Percentiles rank a stretch among this genome's conserved stretches.
These are phyloP conservation scores for Pseudococcus jackbeardsleyi DNA, from an alignment of 2,888 invertebrate genomes.

Conservation along the genomic window DNA sequence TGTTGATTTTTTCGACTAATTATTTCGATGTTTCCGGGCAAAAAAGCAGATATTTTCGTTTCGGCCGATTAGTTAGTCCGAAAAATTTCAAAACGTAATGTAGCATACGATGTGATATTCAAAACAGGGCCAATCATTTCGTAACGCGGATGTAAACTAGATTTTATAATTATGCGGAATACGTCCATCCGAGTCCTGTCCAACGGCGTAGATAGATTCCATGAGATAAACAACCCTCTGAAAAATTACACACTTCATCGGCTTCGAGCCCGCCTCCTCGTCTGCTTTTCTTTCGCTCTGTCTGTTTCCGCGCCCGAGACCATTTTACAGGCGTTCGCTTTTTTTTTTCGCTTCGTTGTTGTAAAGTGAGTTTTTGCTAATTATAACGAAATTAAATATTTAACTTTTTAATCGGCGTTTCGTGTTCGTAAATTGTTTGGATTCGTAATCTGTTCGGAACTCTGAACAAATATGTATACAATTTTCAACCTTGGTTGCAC, in stretches of 20 bases:
- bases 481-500: no score
- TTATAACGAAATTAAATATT: no score
- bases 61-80: background rate
- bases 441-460: no score
- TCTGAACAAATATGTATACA: no score
- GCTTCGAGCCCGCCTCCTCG: background rate
- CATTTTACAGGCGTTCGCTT: background rate
- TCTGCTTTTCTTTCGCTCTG: background rate
- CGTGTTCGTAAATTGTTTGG: no score
- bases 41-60: background rate
- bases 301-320: background rate
- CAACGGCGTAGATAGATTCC: background rate
- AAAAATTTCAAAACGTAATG: constrained; percentile 13
- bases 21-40: background rate
- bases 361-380: background rate
- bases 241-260: constrained; percentile 23
- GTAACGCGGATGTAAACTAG: background rate
- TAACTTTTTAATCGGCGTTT: no score
- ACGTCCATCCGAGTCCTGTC: background rate
- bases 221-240: constrained; percentile 15
- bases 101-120: background rate
- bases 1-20: constrained; percentile 2
- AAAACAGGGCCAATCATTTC: background rate
- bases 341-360: background rate
- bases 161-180: constrained; percentile 1